Evolutionary conservation across 2,113 vertebrate species (phyloP).

Genomic region (Callospermophilus lateralis): DNA sequence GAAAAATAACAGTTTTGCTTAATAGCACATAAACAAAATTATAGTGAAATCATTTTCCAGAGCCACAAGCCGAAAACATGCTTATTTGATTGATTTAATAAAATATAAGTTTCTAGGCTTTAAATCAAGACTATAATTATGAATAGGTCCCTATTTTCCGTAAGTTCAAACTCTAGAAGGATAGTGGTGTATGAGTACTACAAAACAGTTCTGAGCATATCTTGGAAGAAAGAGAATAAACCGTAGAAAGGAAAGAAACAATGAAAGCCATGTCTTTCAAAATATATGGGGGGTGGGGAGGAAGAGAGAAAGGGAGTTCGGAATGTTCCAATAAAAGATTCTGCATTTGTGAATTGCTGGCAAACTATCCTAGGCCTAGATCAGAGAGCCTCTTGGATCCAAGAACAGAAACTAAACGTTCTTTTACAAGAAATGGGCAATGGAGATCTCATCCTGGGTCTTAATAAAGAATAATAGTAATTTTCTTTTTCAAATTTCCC

Average conservation of each 20-base stretch:
- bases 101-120: not conserved
- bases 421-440: not conserved
- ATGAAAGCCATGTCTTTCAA: not conserved
- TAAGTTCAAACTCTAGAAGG: not conserved
- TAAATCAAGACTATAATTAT: not conserved
- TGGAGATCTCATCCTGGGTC: not conserved
- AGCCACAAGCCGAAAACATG: not conserved
- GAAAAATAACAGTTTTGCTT: slow-evolving; percentile 59
- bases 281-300: no score
- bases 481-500: not conserved
- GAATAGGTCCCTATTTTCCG: not conserved
- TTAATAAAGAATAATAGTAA: not conserved
- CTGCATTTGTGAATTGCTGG: not conserved
- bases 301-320: not conserved
- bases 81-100: slow-evolving; percentile 31
- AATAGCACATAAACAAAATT: slow-evolving; percentile 33
- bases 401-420: slow-evolving; percentile 8
- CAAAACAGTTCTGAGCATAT: not conserved
- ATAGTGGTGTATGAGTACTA: not conserved
- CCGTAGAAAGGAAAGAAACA: not conserved
- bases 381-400: not conserved
- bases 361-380: not conserved
- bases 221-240: not conserved
- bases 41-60: not conserved
- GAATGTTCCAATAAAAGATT: not conserved